Percentiles rank a stretch among this genome's conserved stretches.
Conservation (phyloP, 2,797 vertebrate genomes). For the Falco cherrug region DNA sequence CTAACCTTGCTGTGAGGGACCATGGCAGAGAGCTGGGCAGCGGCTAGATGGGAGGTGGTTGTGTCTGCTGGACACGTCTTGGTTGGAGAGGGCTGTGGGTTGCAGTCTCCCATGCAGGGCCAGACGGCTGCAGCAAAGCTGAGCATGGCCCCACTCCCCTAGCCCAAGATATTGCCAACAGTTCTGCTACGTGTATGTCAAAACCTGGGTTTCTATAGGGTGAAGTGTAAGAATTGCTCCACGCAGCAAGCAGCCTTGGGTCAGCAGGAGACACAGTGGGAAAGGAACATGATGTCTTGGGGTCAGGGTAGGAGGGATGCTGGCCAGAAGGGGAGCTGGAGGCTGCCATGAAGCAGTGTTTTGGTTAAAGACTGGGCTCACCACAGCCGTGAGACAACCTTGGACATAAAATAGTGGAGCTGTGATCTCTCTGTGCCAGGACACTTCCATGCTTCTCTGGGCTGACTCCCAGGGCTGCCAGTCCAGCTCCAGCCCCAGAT, state of each 20-base stretch:
- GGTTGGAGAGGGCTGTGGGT: not conserved
- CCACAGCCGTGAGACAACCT: not conserved
- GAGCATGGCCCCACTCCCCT: not conserved
- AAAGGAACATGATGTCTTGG: not conserved
- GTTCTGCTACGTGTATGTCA: not conserved
- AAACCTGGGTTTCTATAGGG: not conserved
- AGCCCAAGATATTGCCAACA: not conserved
- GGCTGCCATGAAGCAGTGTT: not conserved
- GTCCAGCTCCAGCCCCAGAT: not conserved
- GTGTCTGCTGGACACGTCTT: not conserved
- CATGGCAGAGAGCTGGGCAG: rapidly evolving
- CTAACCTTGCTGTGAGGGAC: not conserved
- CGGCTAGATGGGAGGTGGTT: not conserved
- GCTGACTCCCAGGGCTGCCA: not conserved
- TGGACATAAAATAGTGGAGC: not conserved
- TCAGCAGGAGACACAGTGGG: not conserved
- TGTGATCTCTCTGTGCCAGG: not conserved
- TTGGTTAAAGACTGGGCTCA: not conserved
- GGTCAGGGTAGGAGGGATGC: not conserved
- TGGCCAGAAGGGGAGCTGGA: not conserved
- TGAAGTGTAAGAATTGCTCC: not conserved
- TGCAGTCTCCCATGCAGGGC: not conserved
- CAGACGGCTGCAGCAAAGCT: not conserved
- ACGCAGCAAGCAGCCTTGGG: not conserved
- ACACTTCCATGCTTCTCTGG: not conserved